A percentile compares a stretch with the other conserved stretches of the same genome.
phyloP scores from a whole-genome alignment of 2,113 vertebrate genomes.

The Neomonachus schauinslandi region DNA sequence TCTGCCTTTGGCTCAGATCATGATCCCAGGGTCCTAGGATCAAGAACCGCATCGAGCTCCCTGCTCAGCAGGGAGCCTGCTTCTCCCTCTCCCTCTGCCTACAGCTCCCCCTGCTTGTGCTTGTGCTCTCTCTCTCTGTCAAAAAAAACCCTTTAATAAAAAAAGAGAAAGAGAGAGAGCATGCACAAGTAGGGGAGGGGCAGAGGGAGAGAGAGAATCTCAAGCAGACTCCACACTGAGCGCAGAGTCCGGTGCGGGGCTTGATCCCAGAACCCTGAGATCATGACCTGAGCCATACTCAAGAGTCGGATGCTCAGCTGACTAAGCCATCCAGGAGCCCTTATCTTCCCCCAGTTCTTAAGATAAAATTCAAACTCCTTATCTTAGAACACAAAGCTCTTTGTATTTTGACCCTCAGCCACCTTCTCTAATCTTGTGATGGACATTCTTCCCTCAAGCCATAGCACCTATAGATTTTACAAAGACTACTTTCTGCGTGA shows the following conservation, averaged over 20 bases:
- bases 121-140: no score
- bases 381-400: slow-evolving; percentile 19
- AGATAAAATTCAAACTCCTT: slow-evolving; percentile 38
- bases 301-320: neutral
- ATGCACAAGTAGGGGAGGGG: neutral
- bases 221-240: neutral
- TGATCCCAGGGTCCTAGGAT: no score
- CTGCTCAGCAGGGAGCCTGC: no score
- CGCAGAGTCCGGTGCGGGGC: neutral
- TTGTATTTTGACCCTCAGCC: neutral
- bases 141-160: no score
- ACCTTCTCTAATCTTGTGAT: slow-evolving; percentile 11
- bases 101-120: no score
- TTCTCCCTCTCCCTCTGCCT: no score
- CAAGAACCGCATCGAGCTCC: no score
- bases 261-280: neutral
- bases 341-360: neutral
- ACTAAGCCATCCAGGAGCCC: neutral
- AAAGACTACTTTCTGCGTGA: neutral
- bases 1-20: no score
- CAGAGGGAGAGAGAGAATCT: neutral
- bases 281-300: neutral
- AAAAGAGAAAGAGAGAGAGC: neutral
- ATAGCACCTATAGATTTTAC: neutral
- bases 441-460: neutral